Evolutionary conservation across 1,140 invertebrate species (phyloP), one percentile per base, ranked within the genome.

Genomic region (Agrypnia vestita): DNA sequence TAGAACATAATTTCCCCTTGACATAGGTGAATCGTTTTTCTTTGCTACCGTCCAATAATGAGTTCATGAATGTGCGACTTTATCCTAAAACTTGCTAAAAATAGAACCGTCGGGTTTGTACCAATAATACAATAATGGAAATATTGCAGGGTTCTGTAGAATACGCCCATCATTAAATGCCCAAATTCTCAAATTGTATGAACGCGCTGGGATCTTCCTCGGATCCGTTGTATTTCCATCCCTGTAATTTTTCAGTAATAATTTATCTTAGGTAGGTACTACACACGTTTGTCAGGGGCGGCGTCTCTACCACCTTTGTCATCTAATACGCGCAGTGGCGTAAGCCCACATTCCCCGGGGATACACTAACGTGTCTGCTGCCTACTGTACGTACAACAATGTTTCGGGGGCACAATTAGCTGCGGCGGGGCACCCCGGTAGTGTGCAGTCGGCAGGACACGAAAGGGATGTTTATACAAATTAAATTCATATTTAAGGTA

Each of bases 251-350:
- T n/a, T 56, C 53, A 19, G 15, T 56, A 17, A 19, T 56, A 56
- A 56, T 56, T 56, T 56, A 56, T 56, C 53, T 19, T 56, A 35
- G 25, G 25, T 35, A 35, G 25, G 25, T 35, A 15, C 53, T 17
- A 56, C 53, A 56, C 53, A 13, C 53, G 53, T 56, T 19, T 19
- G 53, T 56, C 9, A 15, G 53, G 53, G 53, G 53, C 6, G 15
- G 53, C 10, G 43, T 64, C 62, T 64, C 9, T 64, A 12, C 25
- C 62, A 64, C 67, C 67, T 71, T 53, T 71, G 67, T 71, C 67
- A 71, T 71, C 67, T 71, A 62, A 62, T 51, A 25, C 19, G 47
- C 67, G 67, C 67, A 71, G 67, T 71, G 67, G 67, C 49, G 67
- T 71, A 21, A 17, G 43, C 15, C 15, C 51, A 53, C 51, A 53